phyloP scores from a whole-genome alignment of 2,797 vertebrate genomes.

The Acrocephalus scirpaceus region DNA sequence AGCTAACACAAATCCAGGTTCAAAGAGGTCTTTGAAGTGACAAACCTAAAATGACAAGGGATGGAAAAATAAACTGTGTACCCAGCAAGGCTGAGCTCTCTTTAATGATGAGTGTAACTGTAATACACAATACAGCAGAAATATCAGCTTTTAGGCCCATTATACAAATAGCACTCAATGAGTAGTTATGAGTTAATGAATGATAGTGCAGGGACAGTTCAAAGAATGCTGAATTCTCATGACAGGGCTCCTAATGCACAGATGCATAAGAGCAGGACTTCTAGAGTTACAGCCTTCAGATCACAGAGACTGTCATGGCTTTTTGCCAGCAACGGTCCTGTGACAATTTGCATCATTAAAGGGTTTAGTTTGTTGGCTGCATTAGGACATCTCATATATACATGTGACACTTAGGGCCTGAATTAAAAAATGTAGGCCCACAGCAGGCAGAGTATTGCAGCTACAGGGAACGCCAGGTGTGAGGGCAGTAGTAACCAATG shows the following conservation, averaged over 20 bases:
- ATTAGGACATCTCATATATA: not conserved
- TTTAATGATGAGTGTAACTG: not conserved
- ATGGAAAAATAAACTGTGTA: conserved; percentile 27
- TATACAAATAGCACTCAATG: not conserved
- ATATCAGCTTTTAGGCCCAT: not conserved
- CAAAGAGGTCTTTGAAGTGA: conserved; percentile 53
- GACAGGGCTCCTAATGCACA: not conserved
- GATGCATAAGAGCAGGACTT: not conserved
- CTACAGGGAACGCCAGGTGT: not conserved
- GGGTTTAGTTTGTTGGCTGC: not conserved
- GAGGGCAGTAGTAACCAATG: not conserved
- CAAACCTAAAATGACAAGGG: conserved; percentile 13
- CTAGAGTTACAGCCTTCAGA: not conserved
- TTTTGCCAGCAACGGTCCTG: not conserved
- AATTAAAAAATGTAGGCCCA: not conserved
- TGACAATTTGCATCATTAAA: not conserved
- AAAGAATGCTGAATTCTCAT: not conserved
- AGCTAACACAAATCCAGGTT: conserved; percentile 26
- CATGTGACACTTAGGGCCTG: not conserved
- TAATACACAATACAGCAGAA: not conserved
- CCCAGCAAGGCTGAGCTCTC: not conserved
- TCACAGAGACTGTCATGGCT: not conserved
- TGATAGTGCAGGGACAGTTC: not conserved
- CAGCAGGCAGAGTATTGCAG: not conserved
- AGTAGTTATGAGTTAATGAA: not conserved